Evolutionary conservation across 2,888 invertebrate genomes (phyloP), one percentile per base, ranked within the genome.

Genomic region (Pollenia griseotomentosa): DNA sequence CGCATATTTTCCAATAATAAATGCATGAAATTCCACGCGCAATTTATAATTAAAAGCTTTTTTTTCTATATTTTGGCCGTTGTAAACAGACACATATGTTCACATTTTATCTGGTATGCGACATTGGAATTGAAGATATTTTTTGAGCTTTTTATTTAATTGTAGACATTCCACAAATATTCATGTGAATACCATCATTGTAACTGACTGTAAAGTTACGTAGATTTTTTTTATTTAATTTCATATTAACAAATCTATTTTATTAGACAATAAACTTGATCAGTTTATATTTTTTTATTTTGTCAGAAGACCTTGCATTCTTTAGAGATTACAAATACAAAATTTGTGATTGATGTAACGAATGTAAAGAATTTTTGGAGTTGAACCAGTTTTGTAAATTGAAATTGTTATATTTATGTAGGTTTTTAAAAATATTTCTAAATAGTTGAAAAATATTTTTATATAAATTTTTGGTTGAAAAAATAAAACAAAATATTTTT

Each of bases 301-400:
- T 2, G 53, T 44, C 1, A 16, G n/a, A 83, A 65, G 74, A 79
- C 84, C 84, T 84, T 79, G 84, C 84, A 84, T 79, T 84, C 84
- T 68, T 84, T 66, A 42, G 6, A 68, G 66, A 73, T 74, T 73
- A 79, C 70, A 57, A 23, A 63, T 53, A 55, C 16, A 33, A 16
- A 48, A 33, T 33, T 23, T 66, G 65, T 55, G 55, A 66, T 51
- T 57, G 48, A 77, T 46, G n/a, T n/a, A 19, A 57, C 6, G 9
- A 42, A 19, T 42, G 44, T 71, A 19, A 1, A 46, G 12, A 42
- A 42, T 44, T 44, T 63, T 63, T 14, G 33, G 33, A 33, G 33
- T 6, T 33, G 6, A 33, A 33, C 33, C 4, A 33, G 33, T 33
- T 33, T 4, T 33, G 33, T 33, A 33, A 5, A 33, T 33, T 33